Percentiles rank a stretch among this genome's conserved stretches.
phyloP scores from a whole-genome alignment of 2,797 vertebrate species.

The Falco naumanni region DNA sequence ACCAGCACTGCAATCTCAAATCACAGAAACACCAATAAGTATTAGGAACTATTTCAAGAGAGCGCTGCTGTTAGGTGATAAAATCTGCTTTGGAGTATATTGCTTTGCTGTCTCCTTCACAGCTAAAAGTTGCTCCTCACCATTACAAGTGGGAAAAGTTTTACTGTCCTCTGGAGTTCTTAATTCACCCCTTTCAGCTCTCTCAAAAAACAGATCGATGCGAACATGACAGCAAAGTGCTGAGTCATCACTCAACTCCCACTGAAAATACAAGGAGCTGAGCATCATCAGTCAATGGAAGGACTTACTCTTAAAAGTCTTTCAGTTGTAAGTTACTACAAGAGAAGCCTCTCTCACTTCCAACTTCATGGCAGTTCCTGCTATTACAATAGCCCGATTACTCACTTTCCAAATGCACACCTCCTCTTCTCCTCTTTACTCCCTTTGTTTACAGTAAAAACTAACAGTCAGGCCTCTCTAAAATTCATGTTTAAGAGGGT shows the following conservation, averaged over 20 bases:
- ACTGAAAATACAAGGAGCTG: background rate
- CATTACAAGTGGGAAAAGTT: background rate
- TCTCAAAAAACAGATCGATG: background rate
- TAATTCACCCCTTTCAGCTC: background rate
- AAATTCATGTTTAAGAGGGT: background rate
- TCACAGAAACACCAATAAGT: background rate
- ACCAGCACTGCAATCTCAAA: background rate
- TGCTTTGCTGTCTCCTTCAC: background rate
- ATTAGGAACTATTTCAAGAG: background rate
- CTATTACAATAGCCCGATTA: background rate
- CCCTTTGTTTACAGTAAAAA: background rate
- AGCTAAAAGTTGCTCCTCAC: background rate
- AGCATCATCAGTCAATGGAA: background rate
- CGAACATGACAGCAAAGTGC: background rate
- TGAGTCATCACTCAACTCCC: background rate
- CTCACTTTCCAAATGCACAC: background rate
- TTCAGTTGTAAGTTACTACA: background rate
- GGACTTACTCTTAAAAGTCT: background rate
- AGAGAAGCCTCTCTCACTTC: background rate
- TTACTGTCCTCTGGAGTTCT: background rate
- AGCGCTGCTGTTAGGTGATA: background rate
- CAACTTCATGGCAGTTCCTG: background rate
- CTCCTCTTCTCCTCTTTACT: background rate
- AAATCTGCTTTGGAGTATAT: background rate
- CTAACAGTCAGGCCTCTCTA: background rate